These are phyloP conservation scores for Mormyrops boulengeri DNA, from an alignment of 2,797 vertebrate genomes.

Conservation along the genomic window DNA sequence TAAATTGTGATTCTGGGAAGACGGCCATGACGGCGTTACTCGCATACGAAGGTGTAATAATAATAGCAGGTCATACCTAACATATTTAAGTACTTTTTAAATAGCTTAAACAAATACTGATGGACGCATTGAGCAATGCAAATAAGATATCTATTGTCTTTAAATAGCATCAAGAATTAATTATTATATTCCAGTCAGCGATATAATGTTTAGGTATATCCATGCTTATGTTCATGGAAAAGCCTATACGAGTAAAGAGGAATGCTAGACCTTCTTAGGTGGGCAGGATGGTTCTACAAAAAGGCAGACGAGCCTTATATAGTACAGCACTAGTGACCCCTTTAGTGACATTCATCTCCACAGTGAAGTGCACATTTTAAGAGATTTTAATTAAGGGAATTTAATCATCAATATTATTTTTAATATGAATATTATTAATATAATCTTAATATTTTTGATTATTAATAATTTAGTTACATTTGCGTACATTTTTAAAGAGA, in stretches of 20 bases:
- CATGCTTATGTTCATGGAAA: not conserved
- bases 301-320: not conserved
- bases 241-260: not conserved
- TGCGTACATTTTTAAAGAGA: not conserved
- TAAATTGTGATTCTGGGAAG: not conserved
- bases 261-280: not conserved
- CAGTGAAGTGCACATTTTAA: not conserved
- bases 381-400: not conserved
- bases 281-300: not conserved
- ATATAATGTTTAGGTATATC: not conserved
- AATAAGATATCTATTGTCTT: not conserved
- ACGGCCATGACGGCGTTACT: not conserved
- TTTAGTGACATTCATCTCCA: not conserved
- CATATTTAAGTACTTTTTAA: not conserved
- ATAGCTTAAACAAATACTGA: not conserved
- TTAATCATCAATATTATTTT: not conserved
- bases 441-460: not conserved
- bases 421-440: not conserved
- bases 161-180: not conserved
- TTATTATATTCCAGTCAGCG: not conserved
- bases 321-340: not conserved
- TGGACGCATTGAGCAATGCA: not conserved
- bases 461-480: not conserved
- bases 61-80: not conserved
- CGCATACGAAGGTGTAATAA: not conserved